Conservation (phyloP, 2,113 vertebrate species). For the Pionites leucogaster region DNA sequence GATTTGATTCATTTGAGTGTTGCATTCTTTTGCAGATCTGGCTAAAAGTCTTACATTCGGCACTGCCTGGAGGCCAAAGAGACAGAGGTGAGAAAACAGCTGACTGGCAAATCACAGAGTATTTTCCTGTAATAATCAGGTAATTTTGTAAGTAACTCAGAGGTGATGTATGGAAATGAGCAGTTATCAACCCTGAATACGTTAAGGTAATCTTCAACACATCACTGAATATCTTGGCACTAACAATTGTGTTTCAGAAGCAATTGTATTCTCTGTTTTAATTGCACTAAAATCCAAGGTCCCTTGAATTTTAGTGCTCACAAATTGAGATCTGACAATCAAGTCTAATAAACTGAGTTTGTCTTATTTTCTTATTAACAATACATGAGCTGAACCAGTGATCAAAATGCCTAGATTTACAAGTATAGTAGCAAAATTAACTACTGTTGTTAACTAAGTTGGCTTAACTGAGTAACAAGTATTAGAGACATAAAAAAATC, state of each 20-base stretch:
- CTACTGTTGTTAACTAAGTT: neutral
- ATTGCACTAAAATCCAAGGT: neutral
- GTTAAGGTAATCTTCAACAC: conserved; percentile 5
- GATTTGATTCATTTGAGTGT: neutral
- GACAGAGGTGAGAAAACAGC: neutral
- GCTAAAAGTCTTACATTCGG: neutral
- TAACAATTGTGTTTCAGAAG: neutral
- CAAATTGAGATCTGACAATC: neutral
- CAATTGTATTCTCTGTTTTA: neutral
- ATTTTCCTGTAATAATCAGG: conserved; percentile 1
- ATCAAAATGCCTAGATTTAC: neutral
- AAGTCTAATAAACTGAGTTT: neutral
- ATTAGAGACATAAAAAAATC: neutral
- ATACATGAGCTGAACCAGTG: neutral
- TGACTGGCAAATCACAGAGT: neutral
- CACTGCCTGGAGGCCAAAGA: neutral
- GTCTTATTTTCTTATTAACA: neutral
- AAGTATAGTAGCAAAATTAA: neutral
- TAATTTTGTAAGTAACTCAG: neutral
- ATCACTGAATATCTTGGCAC: neutral
- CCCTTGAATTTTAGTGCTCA: neutral
- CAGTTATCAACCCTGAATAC: neutral
- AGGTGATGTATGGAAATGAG: neutral
- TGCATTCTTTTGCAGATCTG: neutral
- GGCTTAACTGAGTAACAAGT: neutral